phyloP scores from a whole-genome alignment of 2,888 invertebrate genomes.

The Lithophane ornitopus region DNA sequence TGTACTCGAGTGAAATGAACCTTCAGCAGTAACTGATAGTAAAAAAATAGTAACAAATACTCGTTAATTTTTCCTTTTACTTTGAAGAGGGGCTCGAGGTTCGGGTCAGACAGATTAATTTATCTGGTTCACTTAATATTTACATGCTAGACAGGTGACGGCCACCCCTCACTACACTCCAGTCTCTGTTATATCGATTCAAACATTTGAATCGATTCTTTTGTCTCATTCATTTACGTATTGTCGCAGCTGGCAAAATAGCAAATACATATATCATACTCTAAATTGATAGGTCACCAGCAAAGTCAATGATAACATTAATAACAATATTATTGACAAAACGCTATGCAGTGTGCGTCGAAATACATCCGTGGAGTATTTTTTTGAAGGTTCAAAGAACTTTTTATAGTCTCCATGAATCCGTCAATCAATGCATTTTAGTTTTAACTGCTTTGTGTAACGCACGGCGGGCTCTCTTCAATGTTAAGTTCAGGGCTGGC shows the following conservation, averaged over 20 bases:
- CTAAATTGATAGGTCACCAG: slow-evolving; percentile 65
- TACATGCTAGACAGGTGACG: slow-evolving; percentile 66
- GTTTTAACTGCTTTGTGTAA: slow-evolving; percentile 77
- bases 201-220: slow-evolving; percentile 44
- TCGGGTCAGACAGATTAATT: slow-evolving; percentile 72
- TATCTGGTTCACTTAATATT: slow-evolving; percentile 72
- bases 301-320: slow-evolving; percentile 70
- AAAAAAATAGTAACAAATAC: slow-evolving; percentile 64
- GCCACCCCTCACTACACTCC: slow-evolving; percentile 11
- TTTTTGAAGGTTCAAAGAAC: slow-evolving; percentile 77
- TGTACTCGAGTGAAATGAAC: slow-evolving; percentile 67
- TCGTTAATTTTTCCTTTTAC: slow-evolving; percentile 63
- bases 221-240: slow-evolving; percentile 18
- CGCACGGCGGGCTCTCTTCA: slow-evolving; percentile 68
- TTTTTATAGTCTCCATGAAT: slow-evolving; percentile 80
- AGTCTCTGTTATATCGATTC: slow-evolving; percentile 32
- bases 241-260: slow-evolving; percentile 47
- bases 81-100: slow-evolving; percentile 60
- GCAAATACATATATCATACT: slow-evolving; percentile 47
- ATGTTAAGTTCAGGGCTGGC: slow-evolving; percentile 65
- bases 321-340: slow-evolving; percentile 74
- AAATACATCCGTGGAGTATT: slow-evolving; percentile 66
- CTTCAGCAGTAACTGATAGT: slow-evolving; percentile 61
- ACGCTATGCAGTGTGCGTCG: slow-evolving; percentile 57
- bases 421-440: slow-evolving; percentile 82